Base-by-base conservation (phyloP, 2,113 vertebrate species). In the Chionodraco myersi region DNA sequence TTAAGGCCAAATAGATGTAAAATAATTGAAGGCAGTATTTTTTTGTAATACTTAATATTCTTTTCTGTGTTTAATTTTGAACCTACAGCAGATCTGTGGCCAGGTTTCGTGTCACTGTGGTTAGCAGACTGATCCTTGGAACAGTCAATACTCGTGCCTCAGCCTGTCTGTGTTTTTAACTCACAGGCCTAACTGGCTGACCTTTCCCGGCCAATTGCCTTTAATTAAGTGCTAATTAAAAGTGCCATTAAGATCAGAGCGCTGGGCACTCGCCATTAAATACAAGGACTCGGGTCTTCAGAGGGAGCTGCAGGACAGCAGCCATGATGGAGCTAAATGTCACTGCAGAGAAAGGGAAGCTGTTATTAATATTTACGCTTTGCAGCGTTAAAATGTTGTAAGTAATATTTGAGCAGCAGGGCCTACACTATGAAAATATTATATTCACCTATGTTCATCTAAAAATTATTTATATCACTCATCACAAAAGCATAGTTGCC, bases 171-270 rank as follows among this genome's bases (percentile, higher is more conserved):
- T 86, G 75, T 82, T 90, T 83, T 86, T 79, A 83, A 84, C 80
- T 61, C 16, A 6, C 41, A 63, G 71, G 54, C 80, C 87, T 82
- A 80, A 86, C 86, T 69, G 77, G 81, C 87, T 90, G 90, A 89
- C 92, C 90, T 93, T 89, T 90, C 64, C 80, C 75, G 66, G 82
- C 84, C 86, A 85, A 67, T 86, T 85, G 79, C 67, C 83, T 89
- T 91, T 92, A 90, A 91, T 90, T 82, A 91, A 83, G 85, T 72
- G 81, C 85, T 91, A 91, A 93, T 92, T 91, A 89, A 91, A 89
- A 89, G 89, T 77, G 70, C 77, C 83, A 82, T 88, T 84, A 76
- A 47, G 86, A 89, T 91, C 89, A 86, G 87, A 84, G 86, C 77
- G 81, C 85, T 52, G 34, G 11, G 60, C 86, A 52, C 91, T 90